phyloP scores from a whole-genome alignment of 53 echinoderm and acorn worm genomes.

The Echinometra lucunter region DNA sequence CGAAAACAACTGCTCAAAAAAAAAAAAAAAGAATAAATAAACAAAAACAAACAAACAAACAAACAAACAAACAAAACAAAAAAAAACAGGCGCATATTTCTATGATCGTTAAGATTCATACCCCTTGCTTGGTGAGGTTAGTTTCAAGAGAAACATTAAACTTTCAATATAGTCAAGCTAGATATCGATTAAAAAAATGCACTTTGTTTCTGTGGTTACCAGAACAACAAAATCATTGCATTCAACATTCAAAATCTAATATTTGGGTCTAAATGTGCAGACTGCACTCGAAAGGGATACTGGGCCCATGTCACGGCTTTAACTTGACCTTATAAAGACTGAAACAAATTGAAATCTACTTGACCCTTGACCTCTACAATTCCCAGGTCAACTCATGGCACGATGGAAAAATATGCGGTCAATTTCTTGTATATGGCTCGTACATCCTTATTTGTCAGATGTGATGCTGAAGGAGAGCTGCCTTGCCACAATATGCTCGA shows the following conservation, averaged over 20 bases:
- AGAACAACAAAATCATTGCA: no score
- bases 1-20: no score
- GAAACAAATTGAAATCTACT: slow-evolving; percentile 57
- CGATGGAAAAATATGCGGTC: slow-evolving; percentile 20
- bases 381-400: slow-evolving; percentile 43
- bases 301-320: neutral
- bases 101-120: no score
- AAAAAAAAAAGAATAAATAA: no score
- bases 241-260: neutral
- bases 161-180: no score
- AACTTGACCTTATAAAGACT: slow-evolving; percentile 4
- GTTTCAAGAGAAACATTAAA: no score
- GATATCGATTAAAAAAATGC: no score
- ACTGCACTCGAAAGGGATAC: neutral
- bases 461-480: neutral
- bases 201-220: no score
- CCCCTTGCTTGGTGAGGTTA: no score
- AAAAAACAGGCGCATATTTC: no score
- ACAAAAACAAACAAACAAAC: no score
- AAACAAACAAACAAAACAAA: no score
- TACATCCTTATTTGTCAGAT: slow-evolving; percentile 15
- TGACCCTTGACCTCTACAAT: slow-evolving; percentile 47
- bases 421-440: slow-evolving; percentile 10
- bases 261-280: neutral
- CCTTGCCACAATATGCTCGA: neutral